These are phyloP conservation scores for Euplexia lucipara DNA, from an alignment of 2,888 invertebrate species.

Conservation along the genomic window DNA sequence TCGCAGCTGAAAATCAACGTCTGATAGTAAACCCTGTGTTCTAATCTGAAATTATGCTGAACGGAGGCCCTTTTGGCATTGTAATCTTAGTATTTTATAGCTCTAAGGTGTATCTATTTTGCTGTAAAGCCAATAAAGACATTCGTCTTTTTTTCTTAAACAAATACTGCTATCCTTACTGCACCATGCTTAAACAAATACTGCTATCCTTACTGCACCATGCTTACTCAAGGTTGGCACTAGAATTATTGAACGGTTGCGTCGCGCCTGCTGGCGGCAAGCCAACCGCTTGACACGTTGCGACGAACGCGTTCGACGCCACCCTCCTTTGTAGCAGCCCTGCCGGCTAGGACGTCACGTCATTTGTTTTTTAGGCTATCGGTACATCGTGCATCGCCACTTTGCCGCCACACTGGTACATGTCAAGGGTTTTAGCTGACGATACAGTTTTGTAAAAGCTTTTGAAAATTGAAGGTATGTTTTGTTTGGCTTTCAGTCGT, in stretches of 20 bases:
- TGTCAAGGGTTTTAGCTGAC: conserved; percentile 15
- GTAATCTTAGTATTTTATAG: no score
- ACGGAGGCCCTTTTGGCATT: no score
- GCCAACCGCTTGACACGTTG: conserved; percentile 60
- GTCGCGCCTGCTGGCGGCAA: conserved; percentile 47
- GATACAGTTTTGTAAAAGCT: conserved; percentile 10
- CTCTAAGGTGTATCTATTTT: no score
- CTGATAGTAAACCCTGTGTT: no score
- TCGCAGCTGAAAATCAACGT: no score
- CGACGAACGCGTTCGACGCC: conserved; percentile 56
- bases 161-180: no score
- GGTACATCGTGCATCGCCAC: conserved; percentile 15
- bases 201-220: conserved; percentile 21
- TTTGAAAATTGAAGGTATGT: neutral
- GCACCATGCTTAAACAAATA: conserved; percentile 1
- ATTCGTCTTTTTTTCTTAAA: no score
- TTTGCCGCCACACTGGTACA: conserved; percentile 10
- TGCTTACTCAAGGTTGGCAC: conserved; percentile 38
- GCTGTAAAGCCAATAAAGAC: no score
- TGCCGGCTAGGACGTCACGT: neutral
- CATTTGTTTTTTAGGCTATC: conserved; percentile 37
- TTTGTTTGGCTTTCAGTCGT: neutral
- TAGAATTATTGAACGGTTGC: conserved; percentile 54
- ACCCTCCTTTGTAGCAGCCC: conserved; percentile 41
- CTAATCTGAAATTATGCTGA: no score